Evolutionary conservation across 2,113 vertebrate genomes (phyloP).

Genomic region (Petaurus breviceps): DNA sequence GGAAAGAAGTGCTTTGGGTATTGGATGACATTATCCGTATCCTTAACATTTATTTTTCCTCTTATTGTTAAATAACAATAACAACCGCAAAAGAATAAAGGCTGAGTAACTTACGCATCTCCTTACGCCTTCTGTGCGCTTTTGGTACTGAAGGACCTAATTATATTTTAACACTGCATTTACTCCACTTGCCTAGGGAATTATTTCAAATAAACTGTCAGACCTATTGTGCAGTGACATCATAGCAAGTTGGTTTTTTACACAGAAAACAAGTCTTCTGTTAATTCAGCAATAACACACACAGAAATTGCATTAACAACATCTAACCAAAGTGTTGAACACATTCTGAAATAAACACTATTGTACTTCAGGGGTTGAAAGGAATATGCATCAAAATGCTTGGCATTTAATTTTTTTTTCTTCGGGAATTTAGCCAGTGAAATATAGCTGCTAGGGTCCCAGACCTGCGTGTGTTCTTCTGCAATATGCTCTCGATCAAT

Average conservation of each 20-base stretch:
- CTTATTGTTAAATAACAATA: conserved; percentile 68
- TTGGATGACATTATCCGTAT: conserved; percentile 75
- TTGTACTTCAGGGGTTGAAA: conserved; percentile 84
- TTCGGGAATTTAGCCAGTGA: conserved; percentile 93
- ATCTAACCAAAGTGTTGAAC: conserved; percentile 83
- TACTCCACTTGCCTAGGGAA: conserved; percentile 81
- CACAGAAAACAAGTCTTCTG: conserved; percentile 81
- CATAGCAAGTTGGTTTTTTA: conserved; percentile 76
- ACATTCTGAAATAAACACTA: conserved; percentile 79
- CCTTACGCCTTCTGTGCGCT: conserved; percentile 76
- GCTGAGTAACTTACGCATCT: conserved; percentile 73
- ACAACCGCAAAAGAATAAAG: conserved; percentile 75
- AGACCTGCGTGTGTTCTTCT: conserved; percentile 89
- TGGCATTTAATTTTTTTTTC: conserved; percentile 88
- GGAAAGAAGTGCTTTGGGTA: conserved; percentile 48
- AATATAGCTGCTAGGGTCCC: conserved; percentile 93
- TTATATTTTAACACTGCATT: conserved; percentile 86
- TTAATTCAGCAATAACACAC: conserved; percentile 83
- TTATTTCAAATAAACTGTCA: conserved; percentile 84
- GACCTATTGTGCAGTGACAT: conserved; percentile 83
- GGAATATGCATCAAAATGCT: conserved; percentile 87
- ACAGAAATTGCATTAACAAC: conserved; percentile 83
- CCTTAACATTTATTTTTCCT: conserved; percentile 78
- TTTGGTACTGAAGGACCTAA: conserved; percentile 82
- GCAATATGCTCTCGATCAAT: conserved; percentile 99